Evolutionary conservation across 1,140 invertebrate genomes (phyloP), one percentile per base, ranked within the genome.

Genomic region (Cotesia glomerata): DNA sequence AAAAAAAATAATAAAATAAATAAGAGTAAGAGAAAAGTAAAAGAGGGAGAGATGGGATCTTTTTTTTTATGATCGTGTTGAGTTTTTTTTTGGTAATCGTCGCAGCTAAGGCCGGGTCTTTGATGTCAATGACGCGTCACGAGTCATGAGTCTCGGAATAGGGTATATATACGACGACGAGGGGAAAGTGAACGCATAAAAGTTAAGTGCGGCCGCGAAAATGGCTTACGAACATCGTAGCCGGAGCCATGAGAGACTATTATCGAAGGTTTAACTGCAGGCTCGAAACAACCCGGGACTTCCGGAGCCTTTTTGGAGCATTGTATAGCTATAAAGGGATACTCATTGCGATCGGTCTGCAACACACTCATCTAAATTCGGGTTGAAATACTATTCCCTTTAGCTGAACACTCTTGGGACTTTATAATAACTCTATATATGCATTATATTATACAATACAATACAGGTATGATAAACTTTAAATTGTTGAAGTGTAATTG

Each of bases 251-350:
- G 68, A 75, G 61, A 62, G 64, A 26, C 74, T 67, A 75, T 75
- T 75, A 75, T 73, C 66, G 67, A 45, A 72, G 74, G 49, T 75
- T 75, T 73, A 75, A 73, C 67, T 73, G 74, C 69, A 70, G 71
- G 67, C 32, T 68, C 36, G 67, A 52, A 45, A 69, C 34, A 74
- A 66, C 63, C 71, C 65, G 8, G 66, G 56, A 66, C 16, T 26
- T 62, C 36, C 51, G 66, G 68, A 71, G 54, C 69, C 56, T 74
- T 65, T 64, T 14, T 59, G 14, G 32, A 56, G 67, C 39, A 45
- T 45, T 45, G 39, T 45, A 45, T 45, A 45, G 45, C 59, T 63
- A 51, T 66, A 69, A 72, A 67, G 52, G 66, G 65, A 65, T 54
- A 11, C 54, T 26, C 52, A 34, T 58, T 26, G 67, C 56, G 67